These are phyloP conservation scores for Iselma pallidipennis DNA, from an alignment of 2,888 invertebrate genomes.

Conservation along the genomic window DNA sequence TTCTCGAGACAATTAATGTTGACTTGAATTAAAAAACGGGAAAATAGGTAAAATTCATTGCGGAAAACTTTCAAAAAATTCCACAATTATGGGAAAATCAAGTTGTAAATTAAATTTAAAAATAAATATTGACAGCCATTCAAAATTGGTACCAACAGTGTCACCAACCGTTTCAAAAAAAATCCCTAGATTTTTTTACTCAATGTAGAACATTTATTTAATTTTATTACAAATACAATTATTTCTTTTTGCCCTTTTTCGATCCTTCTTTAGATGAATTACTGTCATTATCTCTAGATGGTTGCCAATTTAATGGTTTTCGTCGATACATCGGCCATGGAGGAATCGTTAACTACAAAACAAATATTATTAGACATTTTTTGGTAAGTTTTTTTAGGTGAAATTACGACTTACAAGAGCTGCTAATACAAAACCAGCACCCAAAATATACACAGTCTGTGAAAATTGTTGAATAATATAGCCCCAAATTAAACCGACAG, in stretches of 20 bases:
- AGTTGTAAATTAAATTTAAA: too few relatives aligned
- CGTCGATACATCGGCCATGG: conserved; percentile 96
- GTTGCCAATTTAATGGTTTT: conserved; percentile 88
- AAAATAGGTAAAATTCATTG: too few relatives aligned
- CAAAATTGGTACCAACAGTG: not conserved
- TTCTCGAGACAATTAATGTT: too few relatives aligned
- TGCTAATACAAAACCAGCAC: conserved; percentile 87
- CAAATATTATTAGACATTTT: conserved; percentile 9
- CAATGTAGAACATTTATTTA: too few relatives aligned
- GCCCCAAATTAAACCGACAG: conserved; percentile 90
- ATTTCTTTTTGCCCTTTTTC: conserved; percentile 47
- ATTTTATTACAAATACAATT: conserved; percentile 9
- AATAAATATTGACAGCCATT: too few relatives aligned
- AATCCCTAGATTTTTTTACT: not conserved
- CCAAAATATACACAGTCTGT: conserved; percentile 90
- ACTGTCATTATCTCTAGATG: conserved; percentile 57
- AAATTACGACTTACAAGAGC: conserved; percentile 73
- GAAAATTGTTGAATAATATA: conserved; percentile 95
- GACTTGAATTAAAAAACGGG: too few relatives aligned
- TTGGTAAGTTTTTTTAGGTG: conserved; percentile 46
- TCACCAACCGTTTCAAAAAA: not conserved
- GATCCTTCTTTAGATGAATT: conserved; percentile 24
- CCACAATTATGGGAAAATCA: too few relatives aligned
- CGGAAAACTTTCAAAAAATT: too few relatives aligned
- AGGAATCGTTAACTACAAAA: conserved; percentile 77